Evolutionary conservation across 2,797 vertebrate genomes (phyloP).

Genomic region (Hypotaenidia okinawae): DNA sequence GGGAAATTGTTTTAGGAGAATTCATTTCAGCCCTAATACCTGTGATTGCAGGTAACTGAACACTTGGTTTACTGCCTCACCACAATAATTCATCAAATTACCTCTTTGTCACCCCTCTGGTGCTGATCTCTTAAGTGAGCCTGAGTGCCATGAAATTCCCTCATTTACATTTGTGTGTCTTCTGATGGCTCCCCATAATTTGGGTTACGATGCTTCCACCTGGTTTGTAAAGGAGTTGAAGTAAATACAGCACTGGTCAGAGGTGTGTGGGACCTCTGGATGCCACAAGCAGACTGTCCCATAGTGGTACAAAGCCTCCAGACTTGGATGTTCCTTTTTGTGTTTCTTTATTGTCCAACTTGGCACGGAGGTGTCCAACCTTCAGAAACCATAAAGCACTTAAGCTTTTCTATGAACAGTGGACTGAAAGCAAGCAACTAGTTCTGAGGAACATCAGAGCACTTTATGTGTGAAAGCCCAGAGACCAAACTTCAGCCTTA

Average conservation of each 20-base stretch:
- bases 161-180: rapidly evolving
- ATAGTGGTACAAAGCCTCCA: rapidly evolving
- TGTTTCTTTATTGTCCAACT: not conserved
- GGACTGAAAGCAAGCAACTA: not conserved
- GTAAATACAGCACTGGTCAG: not conserved
- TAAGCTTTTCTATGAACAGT: not conserved
- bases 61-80: not conserved
- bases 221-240: not conserved
- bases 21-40: not conserved
- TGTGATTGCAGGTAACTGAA: not conserved
- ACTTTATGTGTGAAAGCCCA: not conserved
- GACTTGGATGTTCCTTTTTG: not conserved
- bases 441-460: not conserved
- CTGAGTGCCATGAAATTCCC: not conserved
- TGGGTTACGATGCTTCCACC: not conserved
- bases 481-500: not conserved
- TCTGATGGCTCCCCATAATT: too few species aligned
- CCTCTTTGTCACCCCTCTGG: not conserved
- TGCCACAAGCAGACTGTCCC: rapidly evolving
- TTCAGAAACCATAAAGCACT: not conserved
- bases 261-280: not conserved
- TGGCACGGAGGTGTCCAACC: not conserved
- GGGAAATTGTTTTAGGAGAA: not conserved
- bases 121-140: not conserved
- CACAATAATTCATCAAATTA: not conserved